These are phyloP conservation scores for Scytalopus superciliaris DNA, from an alignment of 2,113 vertebrate species.

Conservation along the genomic window DNA sequence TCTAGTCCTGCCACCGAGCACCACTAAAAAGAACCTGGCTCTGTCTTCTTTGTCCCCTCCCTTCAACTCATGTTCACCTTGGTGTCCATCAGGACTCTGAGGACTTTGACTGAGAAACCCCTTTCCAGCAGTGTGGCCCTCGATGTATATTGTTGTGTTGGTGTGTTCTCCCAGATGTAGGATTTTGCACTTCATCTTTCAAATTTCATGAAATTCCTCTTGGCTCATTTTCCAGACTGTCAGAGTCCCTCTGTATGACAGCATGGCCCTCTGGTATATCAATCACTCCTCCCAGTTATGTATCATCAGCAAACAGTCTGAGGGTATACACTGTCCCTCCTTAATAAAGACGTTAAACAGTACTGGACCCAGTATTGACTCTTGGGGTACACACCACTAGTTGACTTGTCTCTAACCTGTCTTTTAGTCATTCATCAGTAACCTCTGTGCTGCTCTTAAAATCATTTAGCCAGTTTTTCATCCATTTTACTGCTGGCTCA, in stretches of 20 bases:
- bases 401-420: not conserved
- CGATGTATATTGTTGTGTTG: not conserved
- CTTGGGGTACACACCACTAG: not conserved
- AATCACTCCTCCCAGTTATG: not conserved
- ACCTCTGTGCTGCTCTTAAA: not conserved
- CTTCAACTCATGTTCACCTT: not conserved
- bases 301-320: not conserved
- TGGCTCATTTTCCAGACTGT: not conserved
- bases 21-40: not conserved
- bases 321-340: not conserved
- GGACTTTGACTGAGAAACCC: not conserved
- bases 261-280: not conserved
- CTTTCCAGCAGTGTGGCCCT: not conserved
- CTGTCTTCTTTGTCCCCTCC: not conserved
- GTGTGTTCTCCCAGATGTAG: not conserved
- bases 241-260: not conserved
- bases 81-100: not conserved
- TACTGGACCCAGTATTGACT: not conserved
- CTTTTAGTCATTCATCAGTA: not conserved
- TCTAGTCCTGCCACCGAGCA: not conserved
- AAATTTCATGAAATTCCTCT: fast-evolving
- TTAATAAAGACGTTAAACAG: not conserved
- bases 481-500: not conserved
- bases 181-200: not conserved
- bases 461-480: not conserved